phyloP scores from a whole-genome alignment of 2,113 vertebrate genomes.

The Dromiciops gliroides region DNA sequence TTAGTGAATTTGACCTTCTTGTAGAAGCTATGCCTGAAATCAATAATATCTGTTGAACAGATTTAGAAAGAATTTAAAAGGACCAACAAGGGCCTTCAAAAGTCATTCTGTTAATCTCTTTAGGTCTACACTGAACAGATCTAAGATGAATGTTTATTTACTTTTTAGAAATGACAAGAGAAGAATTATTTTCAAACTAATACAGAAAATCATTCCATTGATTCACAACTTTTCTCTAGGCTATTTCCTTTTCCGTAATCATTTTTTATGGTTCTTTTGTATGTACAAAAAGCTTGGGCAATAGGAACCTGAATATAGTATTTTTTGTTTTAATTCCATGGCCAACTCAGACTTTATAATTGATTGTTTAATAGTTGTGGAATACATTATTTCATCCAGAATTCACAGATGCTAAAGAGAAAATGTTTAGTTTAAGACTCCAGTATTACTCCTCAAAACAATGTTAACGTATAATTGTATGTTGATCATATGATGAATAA shows the following conservation, averaged over 20 bases:
- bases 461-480: not conserved
- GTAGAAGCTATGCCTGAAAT: not conserved
- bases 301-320: slow-evolving; percentile 9
- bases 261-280: not conserved
- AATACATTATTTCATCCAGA: slow-evolving; percentile 3
- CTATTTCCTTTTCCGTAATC: not conserved
- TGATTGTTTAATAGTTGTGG: slow-evolving; percentile 14
- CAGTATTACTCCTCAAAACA: not conserved
- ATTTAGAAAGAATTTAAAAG: not conserved
- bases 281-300: not conserved
- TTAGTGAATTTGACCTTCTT: not conserved
- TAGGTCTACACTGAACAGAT: not conserved
- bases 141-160: not conserved
- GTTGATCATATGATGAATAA: not conserved
- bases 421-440: not conserved
- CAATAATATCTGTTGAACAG: not conserved
- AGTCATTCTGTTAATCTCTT: not conserved
- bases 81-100: not conserved
- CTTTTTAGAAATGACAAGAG: not conserved
- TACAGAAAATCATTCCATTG: not conserved
- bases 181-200: not conserved
- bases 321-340: not conserved
- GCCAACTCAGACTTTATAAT: not conserved
- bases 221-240: slow-evolving; percentile 9
- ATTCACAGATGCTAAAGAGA: not conserved